Evolutionary conservation across 2,888 invertebrate species (phyloP), one percentile per base, ranked within the genome.

Genomic region (Leptinotarsa peninsularis): DNA sequence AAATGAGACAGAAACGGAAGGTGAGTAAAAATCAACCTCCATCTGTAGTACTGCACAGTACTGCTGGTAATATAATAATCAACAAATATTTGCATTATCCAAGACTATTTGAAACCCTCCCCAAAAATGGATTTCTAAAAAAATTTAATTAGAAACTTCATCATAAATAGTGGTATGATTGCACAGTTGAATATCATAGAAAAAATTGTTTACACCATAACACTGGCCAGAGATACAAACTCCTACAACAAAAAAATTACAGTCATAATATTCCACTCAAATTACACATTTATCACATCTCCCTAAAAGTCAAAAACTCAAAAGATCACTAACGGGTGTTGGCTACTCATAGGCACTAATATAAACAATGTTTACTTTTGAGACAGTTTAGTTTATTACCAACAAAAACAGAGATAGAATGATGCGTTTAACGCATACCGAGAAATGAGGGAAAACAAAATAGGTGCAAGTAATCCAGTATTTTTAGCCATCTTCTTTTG

Each of bases 401-500:
- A 52, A 52, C 74, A 72, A 71, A 68, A 81, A 81, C 78, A 79
- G 78, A 78, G 79, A 79, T 81, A 78, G 78, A 76, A 77, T 77
- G 79, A 81, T 79, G 81, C 79, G 80, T 79, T 76, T 75, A 81
- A 83, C 78, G 77, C 78, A 80, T 80, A 78, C 56, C 43, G 74
- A 81, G 76, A 79, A 81, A 78, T 78, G 58, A 74, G 76, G 70
- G 66, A 71, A 50, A 75, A 76, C 73, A 73, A 50, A 72, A 78
- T 49, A 18, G 67, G 58, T 82, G 80, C 15, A 79, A 77, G 73
- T 27, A 54, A 80, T 79, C 4, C 52, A 17, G 52, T 7, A 7
- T 17, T 52, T 43, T 94, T 95, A 96, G 91, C 96, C 96, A 90
- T 96, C 96, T 91, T 95, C 96, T 89, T 96, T 96, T 49, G 96